phyloP scores from a whole-genome alignment of 2,888 invertebrate genomes.

The Palloptera scutellata region DNA sequence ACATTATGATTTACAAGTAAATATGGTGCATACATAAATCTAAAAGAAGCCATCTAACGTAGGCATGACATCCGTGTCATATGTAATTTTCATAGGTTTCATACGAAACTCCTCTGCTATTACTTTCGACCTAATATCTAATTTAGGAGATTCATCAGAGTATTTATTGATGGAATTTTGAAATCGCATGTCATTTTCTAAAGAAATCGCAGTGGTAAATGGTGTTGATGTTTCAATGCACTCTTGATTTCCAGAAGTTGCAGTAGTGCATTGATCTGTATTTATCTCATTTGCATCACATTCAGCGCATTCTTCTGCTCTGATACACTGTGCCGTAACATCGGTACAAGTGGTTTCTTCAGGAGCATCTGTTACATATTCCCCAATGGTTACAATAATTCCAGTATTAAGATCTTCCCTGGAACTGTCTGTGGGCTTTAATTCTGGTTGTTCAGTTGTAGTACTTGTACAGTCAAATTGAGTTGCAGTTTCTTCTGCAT shows the following conservation, averaged over 20 bases:
- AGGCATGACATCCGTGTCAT: constrained; percentile 28
- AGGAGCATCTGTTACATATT: too few species aligned
- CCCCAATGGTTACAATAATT: too few species aligned
- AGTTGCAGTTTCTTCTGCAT: too few species aligned
- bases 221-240: not conserved
- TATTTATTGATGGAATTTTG: too few species aligned
- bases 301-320: not conserved
- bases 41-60: constrained; percentile 17
- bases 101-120: not conserved
- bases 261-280: not conserved
- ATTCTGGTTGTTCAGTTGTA: too few species aligned
- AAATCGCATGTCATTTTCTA: too few species aligned
- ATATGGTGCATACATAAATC: too few species aligned
- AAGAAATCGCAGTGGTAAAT: not conserved
- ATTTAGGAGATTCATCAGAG: too few species aligned
- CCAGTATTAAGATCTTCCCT: too few species aligned
- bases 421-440: too few species aligned
- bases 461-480: too few species aligned
- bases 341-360: not conserved
- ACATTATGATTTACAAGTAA: too few species aligned
- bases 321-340: not conserved
- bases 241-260: not conserved
- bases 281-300: not conserved
- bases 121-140: not conserved
- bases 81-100: constrained; percentile 11